Conservation (phyloP, 2,888 invertebrate species). For the Metellina segmentata region DNA sequence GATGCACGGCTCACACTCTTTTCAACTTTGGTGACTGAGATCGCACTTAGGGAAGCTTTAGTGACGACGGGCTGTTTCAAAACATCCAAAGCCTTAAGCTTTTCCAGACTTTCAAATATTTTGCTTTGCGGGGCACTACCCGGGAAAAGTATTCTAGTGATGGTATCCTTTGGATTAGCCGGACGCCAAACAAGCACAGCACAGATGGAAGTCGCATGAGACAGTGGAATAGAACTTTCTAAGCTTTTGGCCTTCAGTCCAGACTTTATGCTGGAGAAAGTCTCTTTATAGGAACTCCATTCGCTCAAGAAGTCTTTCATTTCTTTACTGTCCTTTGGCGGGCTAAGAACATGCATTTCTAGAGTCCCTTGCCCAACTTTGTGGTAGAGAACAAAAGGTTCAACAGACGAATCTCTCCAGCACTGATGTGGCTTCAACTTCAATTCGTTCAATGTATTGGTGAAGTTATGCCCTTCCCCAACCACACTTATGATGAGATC, state of each 20-base stretch:
- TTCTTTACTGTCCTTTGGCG: conserved; percentile 94
- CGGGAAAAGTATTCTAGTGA: conserved; percentile 96
- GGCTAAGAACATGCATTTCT: conserved; percentile 98
- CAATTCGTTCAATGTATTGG: conserved; percentile 90
- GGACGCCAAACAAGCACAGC: conserved; percentile 97
- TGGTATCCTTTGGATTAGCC: conserved; percentile 93
- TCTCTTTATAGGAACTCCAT: conserved; percentile 86
- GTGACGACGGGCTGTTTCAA: conserved; percentile 70
- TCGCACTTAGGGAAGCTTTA: conserved; percentile 54
- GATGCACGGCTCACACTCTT: conserved; percentile 43
- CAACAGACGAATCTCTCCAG: conserved; percentile 86
- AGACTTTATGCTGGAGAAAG: conserved; percentile 70
- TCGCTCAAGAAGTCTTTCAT: conserved; percentile 94
- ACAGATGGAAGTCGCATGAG: conserved; percentile 95
- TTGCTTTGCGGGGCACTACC: conserved; percentile 97
- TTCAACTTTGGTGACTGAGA: conserved; percentile 38
- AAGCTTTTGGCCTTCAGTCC: conserved; percentile 66
- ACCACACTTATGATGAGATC: conserved; percentile 91
- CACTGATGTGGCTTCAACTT: conserved; percentile 93
- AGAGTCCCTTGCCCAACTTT: conserved; percentile 93
- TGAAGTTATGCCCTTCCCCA: conserved; percentile 92
- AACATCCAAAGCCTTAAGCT: conserved; percentile 86
- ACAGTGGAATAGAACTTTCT: conserved; percentile 91
- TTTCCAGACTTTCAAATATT: conserved; percentile 96
- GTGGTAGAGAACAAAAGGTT: conserved; percentile 97